phyloP scores from a whole-genome alignment of 2,797 vertebrate genomes.

The Rhinella marina region DNA sequence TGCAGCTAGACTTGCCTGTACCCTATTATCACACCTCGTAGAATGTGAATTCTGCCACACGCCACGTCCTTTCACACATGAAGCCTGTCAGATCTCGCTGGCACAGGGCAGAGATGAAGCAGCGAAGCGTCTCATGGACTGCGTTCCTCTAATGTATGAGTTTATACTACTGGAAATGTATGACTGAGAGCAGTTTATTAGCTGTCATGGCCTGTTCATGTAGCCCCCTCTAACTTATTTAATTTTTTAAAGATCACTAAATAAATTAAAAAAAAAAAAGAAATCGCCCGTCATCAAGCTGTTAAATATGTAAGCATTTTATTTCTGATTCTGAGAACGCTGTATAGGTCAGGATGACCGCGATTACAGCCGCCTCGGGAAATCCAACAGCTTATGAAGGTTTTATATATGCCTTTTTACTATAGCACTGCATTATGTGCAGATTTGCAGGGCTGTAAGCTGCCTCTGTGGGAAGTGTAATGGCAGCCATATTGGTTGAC shows the following conservation, averaged over 20 bases:
- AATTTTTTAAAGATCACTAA: too few species aligned
- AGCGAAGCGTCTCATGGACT: not conserved
- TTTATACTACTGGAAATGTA: not conserved
- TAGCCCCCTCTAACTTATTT: too few species aligned
- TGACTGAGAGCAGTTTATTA: not conserved
- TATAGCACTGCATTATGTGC: not conserved
- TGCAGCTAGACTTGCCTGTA: not conserved
- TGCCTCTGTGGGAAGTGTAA: not conserved
- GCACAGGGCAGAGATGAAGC: not conserved
- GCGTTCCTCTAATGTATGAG: not conserved
- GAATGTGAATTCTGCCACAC: conserved; percentile 7
- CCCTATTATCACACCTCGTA: conserved; percentile 46
- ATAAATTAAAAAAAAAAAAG: not conserved
- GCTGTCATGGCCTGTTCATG: too few species aligned
- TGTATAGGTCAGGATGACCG: not conserved
- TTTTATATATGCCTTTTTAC: too few species aligned
- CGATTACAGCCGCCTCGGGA: not conserved
- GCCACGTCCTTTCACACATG: not conserved
- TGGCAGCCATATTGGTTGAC: not conserved
- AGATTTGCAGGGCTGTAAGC: not conserved
- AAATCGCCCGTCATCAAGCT: not conserved
- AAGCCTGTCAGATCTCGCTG: not conserved
- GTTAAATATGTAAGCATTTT: not conserved
- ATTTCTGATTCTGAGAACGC: not conserved
- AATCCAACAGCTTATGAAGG: not conserved